Evolutionary conservation across 2,888 invertebrate genomes (phyloP), one percentile per base, ranked within the genome.

Genomic region (Melanostoma mellinum): DNA sequence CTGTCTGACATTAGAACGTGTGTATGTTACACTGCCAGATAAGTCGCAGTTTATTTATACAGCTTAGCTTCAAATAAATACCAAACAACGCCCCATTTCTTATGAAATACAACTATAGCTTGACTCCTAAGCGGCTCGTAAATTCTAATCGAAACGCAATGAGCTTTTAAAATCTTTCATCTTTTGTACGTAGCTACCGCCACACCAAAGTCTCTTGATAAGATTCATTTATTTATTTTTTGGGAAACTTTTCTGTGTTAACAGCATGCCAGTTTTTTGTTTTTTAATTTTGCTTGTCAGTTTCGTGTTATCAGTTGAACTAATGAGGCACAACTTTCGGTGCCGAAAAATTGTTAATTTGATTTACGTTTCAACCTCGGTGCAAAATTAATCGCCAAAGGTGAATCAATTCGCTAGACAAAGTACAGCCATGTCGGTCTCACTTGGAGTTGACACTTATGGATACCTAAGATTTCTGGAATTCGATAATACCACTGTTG

Each of bases 401-500:
- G 73, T 67, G 52, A 52, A 78, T 65, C 67, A 63, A 56, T 56
- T 55, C 32, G 20, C 6, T n/a, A 56, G 38, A 35, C 60, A 67
- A 30, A 44, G 50, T 38, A 73, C 73, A 63, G 44, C 40, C 65
- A 78, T 82, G 82, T 63, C 74, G 68, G 73, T 73, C 73, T 63
- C 53, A 32, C 81, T 67, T 20, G 55, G 53, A 33, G 61, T 58
- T 32, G 69, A 75, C 35, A 58, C 76, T 9, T 73, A 69, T 10
- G 82, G 68, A 30, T 82, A 74, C 48, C 73, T 78, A 3, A 56
- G 78, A 42, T 65, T 78, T 48, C 33, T 82, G 35, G 63, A 78
- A 20, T 82, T 78, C 38, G 78, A 82, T 53, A 55, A 68, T 44
- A 73, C 77, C 9, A 78, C 78, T 9, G 78, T 69, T 30, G 72